A percentile compares a stretch with the other conserved stretches of the same genome.
phyloP scores from a whole-genome alignment of 2,888 invertebrate genomes.

The Chaetogeoica ovagalla region DNA sequence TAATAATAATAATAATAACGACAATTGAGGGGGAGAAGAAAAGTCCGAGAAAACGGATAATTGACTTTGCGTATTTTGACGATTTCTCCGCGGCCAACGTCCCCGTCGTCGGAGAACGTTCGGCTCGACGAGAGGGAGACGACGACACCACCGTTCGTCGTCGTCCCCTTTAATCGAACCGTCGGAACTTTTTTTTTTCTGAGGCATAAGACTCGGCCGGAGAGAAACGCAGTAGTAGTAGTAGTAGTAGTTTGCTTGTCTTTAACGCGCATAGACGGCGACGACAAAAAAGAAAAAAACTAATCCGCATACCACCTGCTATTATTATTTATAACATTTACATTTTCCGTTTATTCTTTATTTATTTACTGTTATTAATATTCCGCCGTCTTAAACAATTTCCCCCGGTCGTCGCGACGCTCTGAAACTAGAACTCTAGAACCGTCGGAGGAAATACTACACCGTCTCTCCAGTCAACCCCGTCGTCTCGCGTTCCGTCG shows the following conservation, averaged over 20 bases:
- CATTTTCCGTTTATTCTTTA: not conserved
- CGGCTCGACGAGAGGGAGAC: no score
- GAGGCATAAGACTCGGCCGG: not conserved
- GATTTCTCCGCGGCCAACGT: not conserved
- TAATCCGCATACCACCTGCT: not conserved
- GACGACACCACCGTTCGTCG: not conserved
- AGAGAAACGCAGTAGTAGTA: no score
- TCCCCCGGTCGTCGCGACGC: not conserved
- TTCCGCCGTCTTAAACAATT: slow-evolving; percentile 21
- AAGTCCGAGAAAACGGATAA: no score
- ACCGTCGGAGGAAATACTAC: not conserved
- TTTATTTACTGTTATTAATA: not conserved
- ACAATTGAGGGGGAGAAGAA: no score
- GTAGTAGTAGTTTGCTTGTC: not conserved
- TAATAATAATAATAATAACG: no score
- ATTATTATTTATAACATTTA: slow-evolving; percentile 10
- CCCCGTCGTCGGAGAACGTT: no score
- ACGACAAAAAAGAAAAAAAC: slow-evolving; percentile 2
- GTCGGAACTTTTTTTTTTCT: not conserved
- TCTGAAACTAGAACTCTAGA: no score
- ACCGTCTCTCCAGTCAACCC: not conserved
- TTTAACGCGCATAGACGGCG: not conserved
- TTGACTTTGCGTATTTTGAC: not conserved
- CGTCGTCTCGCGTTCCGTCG: not conserved
- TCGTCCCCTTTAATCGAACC: not conserved